Evolutionary conservation across 2,797 vertebrate genomes (phyloP).

Genomic region (Gambelia wislizenii): DNA sequence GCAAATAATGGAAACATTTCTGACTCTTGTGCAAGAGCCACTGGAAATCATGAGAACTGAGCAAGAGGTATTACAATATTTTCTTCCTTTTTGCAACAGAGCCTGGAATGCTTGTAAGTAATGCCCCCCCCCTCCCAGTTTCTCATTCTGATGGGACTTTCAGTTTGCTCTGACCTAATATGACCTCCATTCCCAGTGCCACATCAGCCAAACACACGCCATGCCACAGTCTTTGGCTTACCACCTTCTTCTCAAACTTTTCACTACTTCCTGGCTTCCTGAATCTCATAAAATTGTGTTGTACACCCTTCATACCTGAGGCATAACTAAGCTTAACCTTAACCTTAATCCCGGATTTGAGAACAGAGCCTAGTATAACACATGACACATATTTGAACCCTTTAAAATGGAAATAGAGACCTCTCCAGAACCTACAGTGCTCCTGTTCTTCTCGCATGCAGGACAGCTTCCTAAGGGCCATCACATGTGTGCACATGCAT

Average conservation of each 20-base stretch:
- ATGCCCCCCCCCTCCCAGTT: background rate
- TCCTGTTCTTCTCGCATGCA: background rate
- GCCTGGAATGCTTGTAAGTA: background rate
- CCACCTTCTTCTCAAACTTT: background rate
- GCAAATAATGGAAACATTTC: slow-evolving; percentile 1
- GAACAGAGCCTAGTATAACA: too few species aligned
- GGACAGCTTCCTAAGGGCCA: too few species aligned
- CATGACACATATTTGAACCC: background rate
- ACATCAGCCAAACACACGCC: background rate
- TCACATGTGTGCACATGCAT: background rate
- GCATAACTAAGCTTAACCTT: background rate
- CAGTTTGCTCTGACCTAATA: too few species aligned
- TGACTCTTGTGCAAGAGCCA: background rate
- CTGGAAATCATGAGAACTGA: slow-evolving; percentile 28
- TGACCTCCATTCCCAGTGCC: background rate
- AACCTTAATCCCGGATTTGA: background rate
- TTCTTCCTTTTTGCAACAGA: slow-evolving; percentile 7
- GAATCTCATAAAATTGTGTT: background rate
- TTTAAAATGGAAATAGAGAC: background rate
- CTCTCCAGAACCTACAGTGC: background rate
- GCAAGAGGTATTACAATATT: slow-evolving; percentile 16
- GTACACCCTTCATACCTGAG: background rate
- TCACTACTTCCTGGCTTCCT: background rate
- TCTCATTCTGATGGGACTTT: background rate
- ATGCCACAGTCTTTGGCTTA: background rate